Evolutionary conservation across 2,797 vertebrate genomes (phyloP), one percentile per base, ranked within the genome.

Genomic region (Microcaecilia unicolor): DNA sequence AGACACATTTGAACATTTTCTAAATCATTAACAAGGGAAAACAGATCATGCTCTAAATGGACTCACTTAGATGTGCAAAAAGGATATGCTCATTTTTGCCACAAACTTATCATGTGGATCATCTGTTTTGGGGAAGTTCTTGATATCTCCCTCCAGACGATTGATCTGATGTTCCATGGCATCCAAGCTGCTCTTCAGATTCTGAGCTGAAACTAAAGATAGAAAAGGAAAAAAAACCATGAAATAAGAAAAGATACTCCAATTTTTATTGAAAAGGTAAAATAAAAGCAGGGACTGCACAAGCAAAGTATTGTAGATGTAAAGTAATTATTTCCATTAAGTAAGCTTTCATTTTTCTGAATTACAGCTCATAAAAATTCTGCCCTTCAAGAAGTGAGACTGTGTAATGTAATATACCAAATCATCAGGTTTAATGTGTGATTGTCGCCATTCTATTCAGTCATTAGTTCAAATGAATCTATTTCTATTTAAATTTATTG

Each of bases 81-180:
- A 99, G 96, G 96, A 99, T 99, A 99, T 99, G 3, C 62, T 86
- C 92, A 99, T 91, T 67, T 97, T 98, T 64, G 91, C 86, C 25
- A 99, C 90, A 78, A 99, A 99, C 81, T 91, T 97, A 71, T 98
- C 95, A 26, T 79, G 81, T 2, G 58, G 58, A 44, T 93, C 88
- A 4, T 94, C 82, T 4, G 58, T 81, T 66, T 93, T 84, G 2
- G 91, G 86, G 58, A 98, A 98, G 37, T 88, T 92, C 65, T 83
- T 42, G 11, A 97, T 89, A 68, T 95, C 89, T 5, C 67, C 86
- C 73, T 97, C 93, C 6, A 98, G 80, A 25, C 80, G 67, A 70
- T 89, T 61, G 26, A 98, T 94, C 14, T 97, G 92, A 5, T 80
- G 69, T 22, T 92, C 84, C 93, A 99, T 99, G 2, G 82, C 78